Evolutionary conservation across 2,113 vertebrate species (phyloP), one percentile per base, ranked within the genome.

Genomic region (Erythrolamprus reginae): DNA sequence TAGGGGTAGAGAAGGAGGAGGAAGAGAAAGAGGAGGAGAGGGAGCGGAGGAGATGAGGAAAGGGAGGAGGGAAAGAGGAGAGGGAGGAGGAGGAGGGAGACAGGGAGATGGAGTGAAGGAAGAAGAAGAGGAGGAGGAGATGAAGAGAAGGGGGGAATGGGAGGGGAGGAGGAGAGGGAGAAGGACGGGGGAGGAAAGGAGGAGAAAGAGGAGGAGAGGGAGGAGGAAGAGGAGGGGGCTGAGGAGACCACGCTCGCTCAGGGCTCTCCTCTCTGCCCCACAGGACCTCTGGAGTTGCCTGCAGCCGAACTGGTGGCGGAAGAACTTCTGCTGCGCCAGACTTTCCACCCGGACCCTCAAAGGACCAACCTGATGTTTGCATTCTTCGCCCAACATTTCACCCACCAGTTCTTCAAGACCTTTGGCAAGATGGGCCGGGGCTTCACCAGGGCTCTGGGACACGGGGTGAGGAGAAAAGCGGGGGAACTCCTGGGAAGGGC

Each of bases 321-420:
- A 84, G 97, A 89, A 50, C 98, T 99, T 92, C 95, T 99, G 55
- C 96, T 96, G 94, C 97, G 99, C 86, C 94, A 90, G 52, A 96
- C 93, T 56, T 99, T 99, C 86, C 96, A 97, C n/a, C 97, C 98
- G 0, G 98, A 98, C 77, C 98, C 98, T 0, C 98, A 97, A 92
- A 98, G 98, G 88, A 96, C 97, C 92, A 99, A 99, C 93, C 65
- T 99, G 93, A 98, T 99, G 98, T 99, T 99, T 90, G 98, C 98
- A 90, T 99, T 99, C 96, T 99, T 99, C 8, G 99, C 99, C 84
- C 99, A 99, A 94, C 99, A 99, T 91, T 99, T 99, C 95, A 99
- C 98, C 0, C 99, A 99, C 94, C 99, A 99, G 96, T 99, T 99
- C 95, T 99, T 99, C 96, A 99, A 98, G 96, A 99, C 98, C 0